These are phyloP conservation scores for Poeciliopsis turneri DNA, from an alignment of 2,797 vertebrate genomes.

Conservation along the genomic window DNA sequence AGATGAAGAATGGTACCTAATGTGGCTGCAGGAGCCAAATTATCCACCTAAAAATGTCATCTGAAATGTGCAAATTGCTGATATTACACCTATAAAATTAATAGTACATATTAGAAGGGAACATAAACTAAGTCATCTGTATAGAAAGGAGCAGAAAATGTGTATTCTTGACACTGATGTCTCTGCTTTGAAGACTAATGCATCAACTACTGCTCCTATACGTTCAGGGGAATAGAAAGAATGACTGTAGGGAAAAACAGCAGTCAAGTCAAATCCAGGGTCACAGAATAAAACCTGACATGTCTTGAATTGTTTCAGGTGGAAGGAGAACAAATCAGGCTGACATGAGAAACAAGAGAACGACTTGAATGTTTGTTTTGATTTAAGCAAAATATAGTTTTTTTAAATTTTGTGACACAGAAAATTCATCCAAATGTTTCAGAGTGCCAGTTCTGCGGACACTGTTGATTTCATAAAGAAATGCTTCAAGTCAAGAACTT, in stretches of 20 bases:
- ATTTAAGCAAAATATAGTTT: background rate
- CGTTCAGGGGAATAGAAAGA: constrained; percentile 10
- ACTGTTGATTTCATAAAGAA: background rate
- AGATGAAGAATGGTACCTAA: constrained; percentile 11
- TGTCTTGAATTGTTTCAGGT: background rate
- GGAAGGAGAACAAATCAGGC: background rate
- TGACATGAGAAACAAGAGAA: background rate
- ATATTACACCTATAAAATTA: background rate
- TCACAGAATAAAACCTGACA: background rate
- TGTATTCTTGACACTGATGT: background rate
- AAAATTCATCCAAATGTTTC: background rate
- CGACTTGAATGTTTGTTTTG: background rate
- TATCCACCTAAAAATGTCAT: background rate
- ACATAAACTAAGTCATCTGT: background rate
- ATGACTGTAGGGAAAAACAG: constrained; percentile 14
- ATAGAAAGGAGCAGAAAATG: background rate
- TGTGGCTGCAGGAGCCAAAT: constrained; percentile 15
- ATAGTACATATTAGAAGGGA: background rate
- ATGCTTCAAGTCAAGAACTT: background rate
- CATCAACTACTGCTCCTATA: constrained; percentile 9
- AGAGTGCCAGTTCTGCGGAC: background rate
- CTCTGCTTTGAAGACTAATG: background rate
- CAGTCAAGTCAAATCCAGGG: background rate
- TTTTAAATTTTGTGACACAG: background rate
- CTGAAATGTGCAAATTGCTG: background rate